These are phyloP conservation scores for Dryomyza anilis DNA, from an alignment of 2,888 invertebrate genomes.

Conservation along the genomic window DNA sequence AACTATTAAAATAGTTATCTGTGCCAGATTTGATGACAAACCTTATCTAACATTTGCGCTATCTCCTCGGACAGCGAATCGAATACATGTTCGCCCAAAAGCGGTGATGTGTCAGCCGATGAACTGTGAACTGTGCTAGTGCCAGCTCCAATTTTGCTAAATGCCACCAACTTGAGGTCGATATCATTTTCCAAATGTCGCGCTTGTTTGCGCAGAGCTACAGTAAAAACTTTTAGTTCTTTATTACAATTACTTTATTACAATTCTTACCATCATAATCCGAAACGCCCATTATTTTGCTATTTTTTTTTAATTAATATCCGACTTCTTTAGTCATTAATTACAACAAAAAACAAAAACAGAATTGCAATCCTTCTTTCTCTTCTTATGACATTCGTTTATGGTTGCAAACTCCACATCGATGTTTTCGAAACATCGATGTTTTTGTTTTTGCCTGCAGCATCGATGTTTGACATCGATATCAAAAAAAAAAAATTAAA, in stretches of 20 bases:
- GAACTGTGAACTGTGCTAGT: conserved; percentile 56
- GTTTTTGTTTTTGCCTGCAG: too few relatives aligned
- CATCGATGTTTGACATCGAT: too few relatives aligned
- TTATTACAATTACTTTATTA: background rate
- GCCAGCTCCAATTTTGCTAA: conserved; percentile 90
- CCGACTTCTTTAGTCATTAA: background rate
- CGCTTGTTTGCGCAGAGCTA: conserved; percentile 88
- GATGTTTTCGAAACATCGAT: background rate
- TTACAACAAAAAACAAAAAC: background rate
- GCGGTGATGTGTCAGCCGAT: conserved; percentile 73
- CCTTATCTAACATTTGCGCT: conserved; percentile 83
- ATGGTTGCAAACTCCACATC: background rate
- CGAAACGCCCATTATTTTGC: conserved; percentile 47
- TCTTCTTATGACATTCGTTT: too few relatives aligned
- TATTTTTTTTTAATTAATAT: conserved; percentile 22
- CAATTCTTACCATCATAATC: conserved; percentile 51
- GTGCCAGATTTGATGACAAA: conserved; percentile 46
- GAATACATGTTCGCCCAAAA: conserved; percentile 90
- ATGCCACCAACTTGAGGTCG: conserved; percentile 91
- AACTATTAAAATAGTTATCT: background rate
- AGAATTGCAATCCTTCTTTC: too few relatives aligned
- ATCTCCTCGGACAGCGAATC: conserved; percentile 92
- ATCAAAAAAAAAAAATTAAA: too few relatives aligned
- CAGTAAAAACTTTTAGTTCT: conserved; percentile 13
- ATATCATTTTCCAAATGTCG: conserved; percentile 94